Base-by-base conservation (phyloP, 2,113 vertebrate genomes). In the Potamarius usumacintae region DNA sequence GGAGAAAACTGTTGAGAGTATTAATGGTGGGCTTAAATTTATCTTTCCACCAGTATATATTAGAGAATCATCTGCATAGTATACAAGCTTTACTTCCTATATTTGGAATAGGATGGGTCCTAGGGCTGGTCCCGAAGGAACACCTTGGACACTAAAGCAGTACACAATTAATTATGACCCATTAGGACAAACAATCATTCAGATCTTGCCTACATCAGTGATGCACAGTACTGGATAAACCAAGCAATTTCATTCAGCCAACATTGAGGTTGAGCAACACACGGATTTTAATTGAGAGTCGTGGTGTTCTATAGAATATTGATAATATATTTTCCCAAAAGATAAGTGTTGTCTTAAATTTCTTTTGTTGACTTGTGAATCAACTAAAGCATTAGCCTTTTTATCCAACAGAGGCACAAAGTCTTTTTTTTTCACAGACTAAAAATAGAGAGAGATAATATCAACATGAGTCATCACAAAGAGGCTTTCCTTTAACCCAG, bases 401-500 rank as follows among this genome's bases (percentile, higher is more conserved):
- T 74, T 0, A 48, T 30, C 15, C 42, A 50, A 9, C 67, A 80
- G 1, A 12, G 53, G 0, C 27, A 22, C 55, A 18, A 15, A 50
- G 71, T 77, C 27, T 72, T 80, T n/a, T 53, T 58, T 78, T 25
- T 53, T 53, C 60, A 20, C 42, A 52, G 25, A 5, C 55, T 60
- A 57, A 50, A 27, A 62, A 82, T 74, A 82, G 58, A 76, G 30
- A 25, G 50, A 80, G 85, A 81, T 76, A 78, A 79, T 20, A 78
- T 78, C 87, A 78, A 27, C 72, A 84, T 78, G 71, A 88, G 53
- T 83, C 86, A 87, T 27, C 82, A 52, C 50, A 84, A 10, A 6
- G n/a, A 15, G 25, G 82, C 58, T 62, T 60, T 57, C 18, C 10
- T 82, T 74, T 77, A 15, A 74, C 67, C 22, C 17, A 60, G 65